These are phyloP conservation scores for Miltochrista miniata DNA, from an alignment of 2,888 invertebrate genomes.

Conservation along the genomic window DNA sequence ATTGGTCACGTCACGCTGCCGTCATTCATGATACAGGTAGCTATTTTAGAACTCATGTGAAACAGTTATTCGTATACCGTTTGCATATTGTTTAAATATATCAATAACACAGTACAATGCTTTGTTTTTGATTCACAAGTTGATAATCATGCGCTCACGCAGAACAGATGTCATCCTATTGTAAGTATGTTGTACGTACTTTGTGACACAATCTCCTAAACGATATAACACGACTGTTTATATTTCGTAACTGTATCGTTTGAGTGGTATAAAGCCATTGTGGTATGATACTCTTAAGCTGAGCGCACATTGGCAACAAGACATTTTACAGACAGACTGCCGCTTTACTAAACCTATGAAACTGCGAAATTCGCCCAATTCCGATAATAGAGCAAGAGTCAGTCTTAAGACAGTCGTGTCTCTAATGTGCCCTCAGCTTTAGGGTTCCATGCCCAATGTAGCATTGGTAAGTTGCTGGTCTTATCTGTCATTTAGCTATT, in stretches of 20 bases:
- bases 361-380: too few relatives aligned
- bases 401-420: too few relatives aligned
- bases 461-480: too few relatives aligned
- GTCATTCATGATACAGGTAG: too few relatives aligned
- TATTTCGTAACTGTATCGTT: constrained; percentile 16
- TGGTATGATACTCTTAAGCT: constrained; percentile 27
- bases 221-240: constrained; percentile 1
- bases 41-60: neutral
- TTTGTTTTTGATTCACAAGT: neutral
- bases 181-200: neutral
- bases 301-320: too few relatives aligned
- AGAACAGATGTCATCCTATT: neutral
- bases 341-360: too few relatives aligned
- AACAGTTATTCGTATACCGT: neutral
- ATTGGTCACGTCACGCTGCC: too few relatives aligned
- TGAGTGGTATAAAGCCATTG: constrained; percentile 6
- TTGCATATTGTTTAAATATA: neutral
- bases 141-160: neutral
- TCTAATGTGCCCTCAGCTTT: too few relatives aligned
- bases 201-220: neutral
- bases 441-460: too few relatives aligned
- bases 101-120: neutral
- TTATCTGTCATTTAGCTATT: too few relatives aligned
- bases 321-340: too few relatives aligned
- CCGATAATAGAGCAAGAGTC: too few relatives aligned